These are phyloP conservation scores for Seriola aureovittata DNA, from an alignment of 2,113 vertebrate genomes.

Conservation along the genomic window DNA sequence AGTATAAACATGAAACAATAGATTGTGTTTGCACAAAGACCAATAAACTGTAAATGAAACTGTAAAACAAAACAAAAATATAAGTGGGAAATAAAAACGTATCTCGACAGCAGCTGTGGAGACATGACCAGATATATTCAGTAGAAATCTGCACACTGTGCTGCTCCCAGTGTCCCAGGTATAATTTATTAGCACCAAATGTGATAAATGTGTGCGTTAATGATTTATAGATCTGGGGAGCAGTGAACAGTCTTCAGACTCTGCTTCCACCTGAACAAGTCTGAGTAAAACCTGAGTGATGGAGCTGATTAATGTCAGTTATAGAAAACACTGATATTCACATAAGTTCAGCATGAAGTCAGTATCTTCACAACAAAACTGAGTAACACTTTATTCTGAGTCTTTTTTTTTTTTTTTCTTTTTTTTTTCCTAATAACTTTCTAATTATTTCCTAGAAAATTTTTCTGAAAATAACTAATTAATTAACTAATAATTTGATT, in stretches of 20 bases:
- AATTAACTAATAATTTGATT: not conserved
- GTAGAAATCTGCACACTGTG: not conserved
- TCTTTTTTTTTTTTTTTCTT: no score
- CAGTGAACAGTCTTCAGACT: slow-evolving; percentile 10
- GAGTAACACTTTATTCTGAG: not conserved
- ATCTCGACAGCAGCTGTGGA: not conserved
- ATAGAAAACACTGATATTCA: no score
- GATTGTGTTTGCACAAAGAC: not conserved
- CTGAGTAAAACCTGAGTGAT: not conserved
- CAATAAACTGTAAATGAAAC: not conserved
- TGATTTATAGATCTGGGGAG: slow-evolving; percentile 37
- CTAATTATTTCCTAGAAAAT: not conserved
- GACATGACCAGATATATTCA: not conserved
- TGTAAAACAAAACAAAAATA: no score
- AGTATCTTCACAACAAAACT: not conserved
- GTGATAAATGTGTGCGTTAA: slow-evolving; percentile 53
- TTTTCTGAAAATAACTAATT: not conserved
- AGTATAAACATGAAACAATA: no score
- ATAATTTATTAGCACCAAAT: slow-evolving; percentile 60
- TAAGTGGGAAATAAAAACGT: no score
- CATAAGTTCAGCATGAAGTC: not conserved
- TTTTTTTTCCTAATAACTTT: not conserved
- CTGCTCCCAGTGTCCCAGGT: not conserved
- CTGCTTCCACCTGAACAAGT: not conserved
- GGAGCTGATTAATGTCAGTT: not conserved